Percentiles rank a stretch among this genome's conserved stretches.
phyloP scores from a whole-genome alignment of 2,113 vertebrate genomes.

The Gallinago jamesoni region DNA sequence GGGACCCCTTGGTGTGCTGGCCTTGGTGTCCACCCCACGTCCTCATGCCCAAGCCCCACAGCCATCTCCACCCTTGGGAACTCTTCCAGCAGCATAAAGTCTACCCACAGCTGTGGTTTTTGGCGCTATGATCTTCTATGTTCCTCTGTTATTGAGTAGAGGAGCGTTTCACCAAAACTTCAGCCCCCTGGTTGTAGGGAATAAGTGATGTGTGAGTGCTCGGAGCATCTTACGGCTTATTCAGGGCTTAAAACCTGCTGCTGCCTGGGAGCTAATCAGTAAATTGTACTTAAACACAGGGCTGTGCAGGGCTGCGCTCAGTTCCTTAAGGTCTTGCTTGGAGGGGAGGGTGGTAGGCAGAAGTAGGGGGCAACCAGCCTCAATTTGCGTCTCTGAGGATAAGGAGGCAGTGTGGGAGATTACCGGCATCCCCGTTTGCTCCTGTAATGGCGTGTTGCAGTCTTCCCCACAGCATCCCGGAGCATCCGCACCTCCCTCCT shows the following conservation, averaged over 20 bases:
- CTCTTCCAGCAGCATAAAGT: background rate
- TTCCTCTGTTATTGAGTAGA: rapidly evolving
- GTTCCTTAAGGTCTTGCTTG: background rate
- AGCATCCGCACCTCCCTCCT: background rate
- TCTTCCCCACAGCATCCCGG: background rate
- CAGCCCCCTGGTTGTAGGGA: background rate
- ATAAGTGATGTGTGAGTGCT: background rate
- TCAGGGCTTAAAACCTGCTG: constrained; percentile 19
- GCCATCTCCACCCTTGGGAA: background rate
- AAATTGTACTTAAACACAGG: constrained; percentile 21
- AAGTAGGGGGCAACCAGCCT: background rate
- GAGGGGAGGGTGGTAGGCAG: background rate
- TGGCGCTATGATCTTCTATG: background rate
- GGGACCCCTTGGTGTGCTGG: background rate
- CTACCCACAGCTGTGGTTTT: background rate
- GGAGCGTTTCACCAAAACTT: background rate
- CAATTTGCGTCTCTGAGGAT: background rate
- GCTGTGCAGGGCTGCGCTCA: background rate
- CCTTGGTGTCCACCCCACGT: background rate
- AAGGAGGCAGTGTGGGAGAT: background rate
- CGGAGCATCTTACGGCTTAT: background rate
- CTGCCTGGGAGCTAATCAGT: background rate
- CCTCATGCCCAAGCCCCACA: background rate
- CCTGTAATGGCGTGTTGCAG: background rate
- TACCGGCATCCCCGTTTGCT: background rate